These are phyloP conservation scores for Drosophila stalkeri DNA, from an alignment of 2,888 invertebrate species.

Conservation along the genomic window DNA sequence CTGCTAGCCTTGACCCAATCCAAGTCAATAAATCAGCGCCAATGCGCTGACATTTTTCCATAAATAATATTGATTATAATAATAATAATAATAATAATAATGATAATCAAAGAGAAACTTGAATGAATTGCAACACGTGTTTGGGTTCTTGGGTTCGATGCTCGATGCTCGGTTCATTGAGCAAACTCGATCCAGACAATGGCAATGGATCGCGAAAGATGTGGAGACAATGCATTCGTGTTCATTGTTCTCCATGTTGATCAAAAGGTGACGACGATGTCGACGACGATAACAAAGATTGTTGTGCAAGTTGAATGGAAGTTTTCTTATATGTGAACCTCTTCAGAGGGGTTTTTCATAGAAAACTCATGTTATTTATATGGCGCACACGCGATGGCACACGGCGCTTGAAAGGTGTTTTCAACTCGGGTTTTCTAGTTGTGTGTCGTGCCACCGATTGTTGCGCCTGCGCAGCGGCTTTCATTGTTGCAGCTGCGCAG, in stretches of 20 bases:
- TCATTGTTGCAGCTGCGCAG: slow-evolving; percentile 62
- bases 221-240: slow-evolving; percentile 61
- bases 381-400: slow-evolving; percentile 57
- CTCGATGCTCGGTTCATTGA: slow-evolving; percentile 54
- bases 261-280: slow-evolving; percentile 50
- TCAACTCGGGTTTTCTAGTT: slow-evolving; percentile 29
- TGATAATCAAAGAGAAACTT: slow-evolving; percentile 38
- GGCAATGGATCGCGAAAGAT: slow-evolving; percentile 69
- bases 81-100: slow-evolving; percentile 41
- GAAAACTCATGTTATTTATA: slow-evolving; percentile 66
- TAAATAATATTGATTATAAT: slow-evolving; percentile 65
- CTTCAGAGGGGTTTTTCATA: slow-evolving; percentile 65
- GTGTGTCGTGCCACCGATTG: slow-evolving; percentile 19
- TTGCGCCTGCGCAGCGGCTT: slow-evolving; percentile 39
- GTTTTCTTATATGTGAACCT: slow-evolving; percentile 52
- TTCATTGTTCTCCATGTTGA: slow-evolving; percentile 55
- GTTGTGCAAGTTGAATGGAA: slow-evolving; percentile 61
- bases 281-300: slow-evolving; percentile 17
- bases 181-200: slow-evolving; percentile 64
- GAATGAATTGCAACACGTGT: slow-evolving; percentile 78
- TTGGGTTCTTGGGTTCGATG: slow-evolving; percentile 48
- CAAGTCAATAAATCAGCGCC: slow-evolving; percentile 68
- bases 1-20: slow-evolving; percentile 67
- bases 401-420: slow-evolving; percentile 52
- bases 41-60: slow-evolving; percentile 58